These are phyloP conservation scores for Brachyopa scutellaris DNA, from an alignment of 2,888 invertebrate species.

Conservation along the genomic window DNA sequence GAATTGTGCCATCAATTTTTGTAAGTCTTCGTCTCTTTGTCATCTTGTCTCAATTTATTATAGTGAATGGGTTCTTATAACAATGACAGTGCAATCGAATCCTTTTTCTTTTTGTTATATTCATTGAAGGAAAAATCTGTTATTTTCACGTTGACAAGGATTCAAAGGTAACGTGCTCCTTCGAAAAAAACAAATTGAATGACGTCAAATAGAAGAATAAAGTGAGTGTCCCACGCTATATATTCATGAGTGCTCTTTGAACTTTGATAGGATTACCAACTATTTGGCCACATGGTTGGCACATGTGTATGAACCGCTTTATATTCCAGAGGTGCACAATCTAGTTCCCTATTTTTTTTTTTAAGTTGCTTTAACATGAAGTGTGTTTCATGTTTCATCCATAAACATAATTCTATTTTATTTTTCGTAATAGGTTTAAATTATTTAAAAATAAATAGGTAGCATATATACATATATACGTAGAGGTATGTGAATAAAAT, in stretches of 20 bases:
- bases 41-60: conserved; percentile 11
- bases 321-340: no score
- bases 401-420: no score
- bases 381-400: no score
- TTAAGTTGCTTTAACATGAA: no score
- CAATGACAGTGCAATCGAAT: conserved; percentile 10
- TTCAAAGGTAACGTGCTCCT: neutral
- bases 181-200: conserved; percentile 19
- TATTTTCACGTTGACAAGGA: conserved; percentile 5
- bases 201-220: neutral
- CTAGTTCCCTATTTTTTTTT: no score
- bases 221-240: neutral
- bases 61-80: neutral
- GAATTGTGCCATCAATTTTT: conserved; percentile 23
- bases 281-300: neutral
- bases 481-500: no score
- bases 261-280: neutral
- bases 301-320: neutral
- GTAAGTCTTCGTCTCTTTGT: neutral
- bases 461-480: no score
- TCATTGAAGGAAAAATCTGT: no score
- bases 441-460: no score
- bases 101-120: neutral
- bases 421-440: no score
- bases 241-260: neutral